phyloP scores from a whole-genome alignment of 2,797 vertebrate genomes.

The Emydoidea blandingii region DNA sequence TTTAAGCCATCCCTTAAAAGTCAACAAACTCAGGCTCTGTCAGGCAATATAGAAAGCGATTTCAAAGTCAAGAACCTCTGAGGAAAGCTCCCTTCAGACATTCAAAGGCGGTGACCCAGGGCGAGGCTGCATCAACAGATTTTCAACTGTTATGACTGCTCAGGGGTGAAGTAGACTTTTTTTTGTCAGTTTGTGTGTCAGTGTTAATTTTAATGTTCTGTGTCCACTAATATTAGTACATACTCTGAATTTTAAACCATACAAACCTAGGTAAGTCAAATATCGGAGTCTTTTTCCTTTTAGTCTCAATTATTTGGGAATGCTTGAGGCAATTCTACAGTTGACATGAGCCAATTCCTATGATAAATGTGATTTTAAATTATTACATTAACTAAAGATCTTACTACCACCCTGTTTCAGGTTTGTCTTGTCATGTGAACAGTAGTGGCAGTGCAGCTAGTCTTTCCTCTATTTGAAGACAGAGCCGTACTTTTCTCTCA shows the following conservation, averaged over 20 bases:
- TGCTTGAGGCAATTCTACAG: background rate
- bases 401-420: background rate
- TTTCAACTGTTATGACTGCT: background rate
- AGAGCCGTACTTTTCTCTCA: background rate
- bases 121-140: background rate
- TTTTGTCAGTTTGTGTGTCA: background rate
- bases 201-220: background rate
- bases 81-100: background rate
- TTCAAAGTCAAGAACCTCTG: background rate
- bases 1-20: background rate
- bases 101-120: background rate
- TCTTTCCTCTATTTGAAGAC: background rate
- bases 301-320: background rate
- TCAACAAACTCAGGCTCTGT: background rate
- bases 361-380: background rate
- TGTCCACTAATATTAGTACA: background rate
- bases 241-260: background rate
- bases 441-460: background rate
- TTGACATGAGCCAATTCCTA: background rate
- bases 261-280: background rate
- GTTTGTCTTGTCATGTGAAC: background rate
- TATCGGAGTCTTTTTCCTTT: background rate
- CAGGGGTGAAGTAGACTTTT: background rate
- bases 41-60: background rate
- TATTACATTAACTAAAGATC: too few relatives aligned